A percentile compares a stretch with the other conserved stretches of the same genome.
phyloP scores from a whole-genome alignment of 1,140 invertebrate genomes.

The Calephelis nemesis region DNA sequence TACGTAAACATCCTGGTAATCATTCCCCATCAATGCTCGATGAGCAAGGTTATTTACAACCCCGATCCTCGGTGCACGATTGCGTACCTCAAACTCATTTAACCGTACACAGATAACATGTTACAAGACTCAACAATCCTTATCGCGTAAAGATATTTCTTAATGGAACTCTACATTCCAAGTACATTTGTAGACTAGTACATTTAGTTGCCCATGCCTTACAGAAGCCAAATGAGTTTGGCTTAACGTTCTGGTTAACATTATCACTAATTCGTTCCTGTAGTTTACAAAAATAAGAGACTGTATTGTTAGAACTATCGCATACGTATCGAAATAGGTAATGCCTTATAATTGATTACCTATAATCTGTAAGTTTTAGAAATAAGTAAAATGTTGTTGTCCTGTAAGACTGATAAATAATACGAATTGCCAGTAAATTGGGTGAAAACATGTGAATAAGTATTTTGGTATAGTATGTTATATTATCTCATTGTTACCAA shows the following conservation, averaged over 20 bases:
- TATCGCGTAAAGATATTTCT: slow-evolving; percentile 66
- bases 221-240: slow-evolving; percentile 58
- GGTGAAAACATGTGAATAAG: slow-evolving; percentile 49
- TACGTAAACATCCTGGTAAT: slow-evolving; percentile 62
- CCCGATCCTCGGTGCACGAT: slow-evolving; percentile 71
- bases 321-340: slow-evolving; percentile 44
- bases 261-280: slow-evolving; percentile 45
- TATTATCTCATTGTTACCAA: slow-evolving; percentile 76
- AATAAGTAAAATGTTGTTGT: slow-evolving; percentile 46
- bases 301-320: slow-evolving; percentile 50
- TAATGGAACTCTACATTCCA: slow-evolving; percentile 75
- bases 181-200: slow-evolving; percentile 65
- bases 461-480: slow-evolving; percentile 74
- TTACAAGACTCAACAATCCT: slow-evolving; percentile 48
- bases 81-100: slow-evolving; percentile 73
- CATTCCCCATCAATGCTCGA: slow-evolving; percentile 71
- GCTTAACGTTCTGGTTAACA: slow-evolving; percentile 39
- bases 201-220: slow-evolving; percentile 64
- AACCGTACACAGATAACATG: slow-evolving; percentile 65
- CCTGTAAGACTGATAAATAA: slow-evolving; percentile 70
- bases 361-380: slow-evolving; percentile 26
- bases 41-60: slow-evolving; percentile 77
- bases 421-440: slow-evolving; percentile 63
- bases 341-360: slow-evolving; percentile 42
- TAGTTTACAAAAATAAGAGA: slow-evolving; percentile 48